These are phyloP conservation scores for Malaclemys terrapin DNA, from an alignment of 2,113 vertebrate species.

Conservation along the genomic window DNA sequence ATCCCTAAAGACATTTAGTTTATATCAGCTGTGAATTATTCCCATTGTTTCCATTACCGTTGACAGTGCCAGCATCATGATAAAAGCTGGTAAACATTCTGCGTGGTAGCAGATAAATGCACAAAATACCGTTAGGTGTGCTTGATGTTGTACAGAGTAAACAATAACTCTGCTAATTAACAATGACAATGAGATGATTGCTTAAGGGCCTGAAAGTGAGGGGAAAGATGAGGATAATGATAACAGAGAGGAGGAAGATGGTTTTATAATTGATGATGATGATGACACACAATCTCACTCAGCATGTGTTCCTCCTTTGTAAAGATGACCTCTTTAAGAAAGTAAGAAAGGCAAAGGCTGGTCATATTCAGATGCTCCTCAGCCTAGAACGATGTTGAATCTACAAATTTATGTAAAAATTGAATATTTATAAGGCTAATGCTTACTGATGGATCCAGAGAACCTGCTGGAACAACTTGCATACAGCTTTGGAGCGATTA, in stretches of 20 bases:
- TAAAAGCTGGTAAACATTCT: not conserved
- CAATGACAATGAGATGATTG: not conserved
- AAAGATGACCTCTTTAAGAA: not conserved
- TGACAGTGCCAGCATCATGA: not conserved
- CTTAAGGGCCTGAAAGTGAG: not conserved
- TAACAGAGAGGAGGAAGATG: constrained; percentile 4
- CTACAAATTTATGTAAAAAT: not conserved
- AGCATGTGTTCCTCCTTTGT: not conserved
- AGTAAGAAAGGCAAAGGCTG: not conserved
- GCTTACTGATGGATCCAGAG: not conserved
- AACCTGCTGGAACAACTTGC: not conserved
- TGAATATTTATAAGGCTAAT: not conserved
- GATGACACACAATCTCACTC: not conserved
- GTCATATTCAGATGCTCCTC: not conserved
- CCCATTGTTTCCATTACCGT: accelerated
- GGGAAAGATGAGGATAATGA: not conserved
- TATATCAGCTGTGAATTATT: not conserved
- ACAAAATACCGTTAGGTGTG: not conserved
- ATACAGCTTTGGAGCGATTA: not conserved
- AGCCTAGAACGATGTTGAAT: not conserved
- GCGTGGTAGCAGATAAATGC: not conserved
- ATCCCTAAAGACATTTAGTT: not conserved
- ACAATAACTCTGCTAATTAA: not conserved
- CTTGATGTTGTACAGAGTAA: not conserved
- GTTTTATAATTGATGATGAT: not conserved